Conservation (phyloP, 2,797 vertebrate genomes). For the Cryptoprocta ferox region DNA sequence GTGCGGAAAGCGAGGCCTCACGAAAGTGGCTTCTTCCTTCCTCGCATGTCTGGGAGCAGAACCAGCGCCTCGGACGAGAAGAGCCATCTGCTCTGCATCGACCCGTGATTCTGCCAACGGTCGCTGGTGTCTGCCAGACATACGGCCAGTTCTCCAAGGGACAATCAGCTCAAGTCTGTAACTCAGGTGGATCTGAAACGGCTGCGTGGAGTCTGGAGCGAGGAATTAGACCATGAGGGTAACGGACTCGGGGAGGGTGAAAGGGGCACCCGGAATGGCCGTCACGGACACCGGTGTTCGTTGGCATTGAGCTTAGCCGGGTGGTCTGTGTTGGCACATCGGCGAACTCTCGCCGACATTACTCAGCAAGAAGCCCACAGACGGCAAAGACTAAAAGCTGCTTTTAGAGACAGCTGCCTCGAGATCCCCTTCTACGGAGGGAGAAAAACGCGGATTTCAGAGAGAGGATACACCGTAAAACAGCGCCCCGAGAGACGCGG, state of each 20-base stretch:
- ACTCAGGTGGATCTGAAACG: background rate
- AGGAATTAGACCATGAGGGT: background rate
- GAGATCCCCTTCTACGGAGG: background rate
- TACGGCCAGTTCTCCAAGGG: slow-evolving; percentile 35
- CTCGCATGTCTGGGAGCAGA: background rate
- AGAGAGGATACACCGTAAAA: accelerated
- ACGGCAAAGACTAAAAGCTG: background rate
- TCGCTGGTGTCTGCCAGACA: slow-evolving; percentile 55
- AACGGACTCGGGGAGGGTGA: background rate
- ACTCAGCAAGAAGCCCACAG: background rate
- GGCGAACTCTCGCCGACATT: background rate
- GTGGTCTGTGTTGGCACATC: background rate
- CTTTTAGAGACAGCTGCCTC: background rate
- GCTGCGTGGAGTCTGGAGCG: background rate
- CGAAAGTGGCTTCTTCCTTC: background rate
- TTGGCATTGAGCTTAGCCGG: background rate
- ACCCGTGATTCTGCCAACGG: slow-evolving; percentile 31
- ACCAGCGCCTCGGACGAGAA: too few relatives aligned
- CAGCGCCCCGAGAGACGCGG: accelerated
- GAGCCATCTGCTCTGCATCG: slow-evolving; percentile 58
- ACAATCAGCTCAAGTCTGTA: background rate
- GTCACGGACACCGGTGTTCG: accelerated
- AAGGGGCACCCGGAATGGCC: background rate
- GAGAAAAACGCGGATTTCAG: too few relatives aligned
- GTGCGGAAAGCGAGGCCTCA: background rate